Percentiles rank a stretch among this genome's conserved stretches.
These are phyloP conservation scores for Orius insidiosus DNA, from an alignment of 1,140 invertebrate species.

Conservation along the genomic window DNA sequence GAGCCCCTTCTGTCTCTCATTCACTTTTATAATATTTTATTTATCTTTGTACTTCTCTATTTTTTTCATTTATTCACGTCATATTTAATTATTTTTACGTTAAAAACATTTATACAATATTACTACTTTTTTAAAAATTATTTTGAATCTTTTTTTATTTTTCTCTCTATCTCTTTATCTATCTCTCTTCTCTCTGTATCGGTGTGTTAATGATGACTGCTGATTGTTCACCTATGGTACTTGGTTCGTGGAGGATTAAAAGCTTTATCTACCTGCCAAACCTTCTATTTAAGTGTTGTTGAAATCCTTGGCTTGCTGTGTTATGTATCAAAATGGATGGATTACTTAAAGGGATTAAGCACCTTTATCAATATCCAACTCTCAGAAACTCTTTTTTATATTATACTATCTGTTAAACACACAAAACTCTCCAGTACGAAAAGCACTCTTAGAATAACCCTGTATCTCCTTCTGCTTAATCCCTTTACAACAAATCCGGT, in stretches of 20 bases:
- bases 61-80: neutral
- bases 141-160: neutral
- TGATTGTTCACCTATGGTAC: slow-evolving; percentile 17
- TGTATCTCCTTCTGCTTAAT: too few relatives aligned
- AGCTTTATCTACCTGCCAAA: slow-evolving; percentile 10
- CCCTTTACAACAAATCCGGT: too few relatives aligned
- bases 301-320: slow-evolving; percentile 12
- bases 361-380: too few relatives aligned
- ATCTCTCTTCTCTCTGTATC: slow-evolving; percentile 11
- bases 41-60: slow-evolving; percentile 2
- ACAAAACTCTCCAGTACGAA: too few relatives aligned
- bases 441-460: too few relatives aligned
- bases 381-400: too few relatives aligned
- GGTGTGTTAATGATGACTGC: slow-evolving; percentile 18
- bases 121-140: neutral
- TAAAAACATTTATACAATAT: neutral
- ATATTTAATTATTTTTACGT: neutral
- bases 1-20: slow-evolving; percentile 14
- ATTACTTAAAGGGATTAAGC: too few relatives aligned
- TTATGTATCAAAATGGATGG: neutral
- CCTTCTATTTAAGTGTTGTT: slow-evolving; percentile 10
- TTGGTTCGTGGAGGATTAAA: slow-evolving; percentile 17
- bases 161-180: neutral
- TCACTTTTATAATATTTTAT: slow-evolving; percentile 12
- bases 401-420: too few relatives aligned